Evolutionary conservation across 2,888 invertebrate species (phyloP).

Genomic region (Synanthedon vespiformis): DNA sequence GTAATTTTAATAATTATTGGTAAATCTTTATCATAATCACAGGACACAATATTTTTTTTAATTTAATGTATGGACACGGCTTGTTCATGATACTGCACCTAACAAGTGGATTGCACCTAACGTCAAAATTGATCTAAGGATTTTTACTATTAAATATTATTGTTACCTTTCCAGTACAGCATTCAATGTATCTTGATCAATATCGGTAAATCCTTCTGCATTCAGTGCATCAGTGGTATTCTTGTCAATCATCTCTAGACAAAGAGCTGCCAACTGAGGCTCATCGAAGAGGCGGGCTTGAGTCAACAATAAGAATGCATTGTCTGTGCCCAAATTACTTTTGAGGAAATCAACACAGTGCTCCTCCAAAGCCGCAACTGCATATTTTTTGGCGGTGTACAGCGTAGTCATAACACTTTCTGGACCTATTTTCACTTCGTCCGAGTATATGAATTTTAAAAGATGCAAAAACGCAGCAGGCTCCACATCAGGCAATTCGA

Average conservation of each 20-base stretch:
- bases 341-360: slow-evolving; percentile 85
- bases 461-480: slow-evolving; percentile 84
- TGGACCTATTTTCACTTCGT: slow-evolving; percentile 85
- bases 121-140: neutral
- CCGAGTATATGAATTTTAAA: slow-evolving; percentile 80
- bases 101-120: no score
- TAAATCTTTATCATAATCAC: no score
- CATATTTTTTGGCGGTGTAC: slow-evolving; percentile 90
- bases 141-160: neutral
- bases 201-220: slow-evolving; percentile 85
- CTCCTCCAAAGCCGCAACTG: slow-evolving; percentile 84
- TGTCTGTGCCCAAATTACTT: slow-evolving; percentile 81
- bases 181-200: slow-evolving; percentile 83
- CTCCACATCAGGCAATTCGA: slow-evolving; percentile 87
- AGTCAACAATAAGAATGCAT: slow-evolving; percentile 84
- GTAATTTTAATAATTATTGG: no score
- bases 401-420: slow-evolving; percentile 89
- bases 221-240: slow-evolving; percentile 83
- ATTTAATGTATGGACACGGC: no score
- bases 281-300: slow-evolving; percentile 87
- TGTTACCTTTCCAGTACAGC: slow-evolving; percentile 75
- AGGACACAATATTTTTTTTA: no score
- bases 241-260: slow-evolving; percentile 86
- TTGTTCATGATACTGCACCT: no score
- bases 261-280: slow-evolving; percentile 82